Evolutionary conservation across 1,140 invertebrate genomes (phyloP), one percentile per base, ranked within the genome.

Genomic region (Euwallacea similis): DNA sequence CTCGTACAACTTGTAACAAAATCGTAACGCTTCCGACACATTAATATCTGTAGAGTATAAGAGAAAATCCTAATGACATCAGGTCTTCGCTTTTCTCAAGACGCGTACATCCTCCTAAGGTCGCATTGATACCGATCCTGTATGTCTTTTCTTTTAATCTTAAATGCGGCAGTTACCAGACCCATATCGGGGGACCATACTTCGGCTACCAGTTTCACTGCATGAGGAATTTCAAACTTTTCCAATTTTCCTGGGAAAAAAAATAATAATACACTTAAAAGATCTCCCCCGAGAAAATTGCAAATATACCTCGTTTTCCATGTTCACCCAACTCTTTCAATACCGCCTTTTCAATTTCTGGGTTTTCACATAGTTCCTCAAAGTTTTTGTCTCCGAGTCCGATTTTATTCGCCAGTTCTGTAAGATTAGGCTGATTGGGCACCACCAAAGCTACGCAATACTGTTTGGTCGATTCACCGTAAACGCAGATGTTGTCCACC

Each of bases 401-500:
- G 44, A 90, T 76, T 72, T 87, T 87, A 2, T 75, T 77, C 0
- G 91, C 92, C 53, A 96, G 83, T 63, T 89, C 87, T 67, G 88
- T 85, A 7, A 96, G 82, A 70, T 88, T 86, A 77, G 84, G 84
- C 71, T 86, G 88, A 82, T 94, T 94, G 0, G 97, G 96, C 58
- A 98, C 94, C 15, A 99, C 86, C 10, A 99, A 85, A 42, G 95
- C 96, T 42, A 99, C 94, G 0, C 92, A 91, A 80, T 91, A 95
- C 72, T 89, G 87, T 81, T 96, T 93, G 41, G 87, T 86, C 6
- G 91, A 86, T 83, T 96, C 94, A 21, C 93, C 96, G 82, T 96
- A 96, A 7, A 98, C 91, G 79, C 96, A 98, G 79, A 98, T 92
- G 81, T 98, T 98, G 79, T 99, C 97, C n/a, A 99, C 92, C 21